phyloP scores from a whole-genome alignment of 92 coral and sea anemone species.

The Phenganax subtilis region DNA sequence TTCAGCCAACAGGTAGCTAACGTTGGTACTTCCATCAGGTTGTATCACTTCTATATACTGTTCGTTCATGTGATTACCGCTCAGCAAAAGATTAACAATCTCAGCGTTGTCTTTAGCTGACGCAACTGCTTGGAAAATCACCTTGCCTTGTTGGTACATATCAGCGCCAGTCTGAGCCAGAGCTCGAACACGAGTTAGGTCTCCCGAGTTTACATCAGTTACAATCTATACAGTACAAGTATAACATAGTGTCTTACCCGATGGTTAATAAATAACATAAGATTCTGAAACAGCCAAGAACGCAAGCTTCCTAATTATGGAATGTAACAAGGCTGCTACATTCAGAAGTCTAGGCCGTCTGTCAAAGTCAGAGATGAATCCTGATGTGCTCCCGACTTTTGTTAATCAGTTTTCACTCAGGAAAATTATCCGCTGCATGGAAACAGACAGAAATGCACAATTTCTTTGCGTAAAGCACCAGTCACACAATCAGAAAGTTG shows the following conservation, averaged over 20 bases:
- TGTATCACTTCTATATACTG: slow-evolving; percentile 21
- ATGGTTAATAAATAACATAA: too few relatives aligned
- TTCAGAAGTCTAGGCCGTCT: too few relatives aligned
- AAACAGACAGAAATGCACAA: too few relatives aligned
- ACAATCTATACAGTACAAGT: slow-evolving; percentile 2
- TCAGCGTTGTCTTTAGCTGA: slow-evolving; percentile 11
- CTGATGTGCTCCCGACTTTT: too few relatives aligned
- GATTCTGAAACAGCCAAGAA: too few relatives aligned
- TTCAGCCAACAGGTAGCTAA: slow-evolving; percentile 5
- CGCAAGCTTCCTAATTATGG: too few relatives aligned
- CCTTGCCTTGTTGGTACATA: slow-evolving; percentile 22
- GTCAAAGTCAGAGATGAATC: too few relatives aligned
- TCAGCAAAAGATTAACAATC: not conserved
- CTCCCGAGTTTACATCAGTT: slow-evolving; percentile 3
- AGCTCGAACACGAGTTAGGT: slow-evolving; percentile 20
- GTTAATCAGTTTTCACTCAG: too few relatives aligned
- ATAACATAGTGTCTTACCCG: not conserved
- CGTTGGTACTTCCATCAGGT: slow-evolving; percentile 16
- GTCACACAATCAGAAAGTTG: too few relatives aligned
- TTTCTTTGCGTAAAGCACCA: too few relatives aligned
- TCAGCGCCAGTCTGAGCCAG: slow-evolving; percentile 16
- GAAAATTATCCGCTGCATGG: too few relatives aligned
- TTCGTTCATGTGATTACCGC: slow-evolving; percentile 20
- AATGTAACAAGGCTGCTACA: too few relatives aligned
- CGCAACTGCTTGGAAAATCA: not conserved